phyloP scores from a whole-genome alignment of 2,113 vertebrate genomes.

The Sus scrofa region DNA sequence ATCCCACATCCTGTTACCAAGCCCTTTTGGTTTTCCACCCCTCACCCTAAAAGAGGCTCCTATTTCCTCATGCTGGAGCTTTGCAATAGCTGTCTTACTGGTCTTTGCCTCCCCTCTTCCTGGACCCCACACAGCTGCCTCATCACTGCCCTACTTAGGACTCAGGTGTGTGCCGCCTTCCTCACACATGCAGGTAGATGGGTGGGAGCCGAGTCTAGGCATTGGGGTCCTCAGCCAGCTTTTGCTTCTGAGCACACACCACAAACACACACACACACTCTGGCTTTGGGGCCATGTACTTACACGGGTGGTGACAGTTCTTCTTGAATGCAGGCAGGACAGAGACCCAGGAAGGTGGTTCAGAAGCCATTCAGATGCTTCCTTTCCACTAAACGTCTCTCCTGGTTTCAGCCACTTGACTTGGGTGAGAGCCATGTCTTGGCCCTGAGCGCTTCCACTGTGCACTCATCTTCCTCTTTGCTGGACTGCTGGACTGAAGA shows the following conservation, averaged over 20 bases:
- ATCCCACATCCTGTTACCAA: neutral
- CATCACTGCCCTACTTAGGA: neutral
- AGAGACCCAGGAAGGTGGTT: neutral
- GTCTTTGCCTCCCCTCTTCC: neutral
- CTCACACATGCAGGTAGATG: neutral
- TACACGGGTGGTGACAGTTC: neutral
- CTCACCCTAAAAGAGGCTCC: neutral
- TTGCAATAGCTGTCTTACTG: neutral
- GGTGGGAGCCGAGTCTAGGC: neutral
- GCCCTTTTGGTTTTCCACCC: neutral
- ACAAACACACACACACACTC: neutral
- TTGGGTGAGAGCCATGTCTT: neutral
- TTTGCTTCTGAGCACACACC: neutral
- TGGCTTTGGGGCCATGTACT: neutral
- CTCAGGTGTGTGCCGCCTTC: neutral
- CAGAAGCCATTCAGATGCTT: neutral
- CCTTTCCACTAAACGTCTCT: neutral
- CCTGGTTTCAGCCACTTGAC: neutral
- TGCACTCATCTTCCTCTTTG: neutral
- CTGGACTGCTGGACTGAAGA: neutral
- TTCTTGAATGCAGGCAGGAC: neutral
- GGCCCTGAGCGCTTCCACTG: accelerated
- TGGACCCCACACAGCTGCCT: neutral
- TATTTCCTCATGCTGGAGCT: neutral
- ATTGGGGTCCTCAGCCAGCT: accelerated